Evolutionary conservation across 1,140 invertebrate species (phyloP), one percentile per base, ranked within the genome.

Genomic region (Chelonus insularis): DNA sequence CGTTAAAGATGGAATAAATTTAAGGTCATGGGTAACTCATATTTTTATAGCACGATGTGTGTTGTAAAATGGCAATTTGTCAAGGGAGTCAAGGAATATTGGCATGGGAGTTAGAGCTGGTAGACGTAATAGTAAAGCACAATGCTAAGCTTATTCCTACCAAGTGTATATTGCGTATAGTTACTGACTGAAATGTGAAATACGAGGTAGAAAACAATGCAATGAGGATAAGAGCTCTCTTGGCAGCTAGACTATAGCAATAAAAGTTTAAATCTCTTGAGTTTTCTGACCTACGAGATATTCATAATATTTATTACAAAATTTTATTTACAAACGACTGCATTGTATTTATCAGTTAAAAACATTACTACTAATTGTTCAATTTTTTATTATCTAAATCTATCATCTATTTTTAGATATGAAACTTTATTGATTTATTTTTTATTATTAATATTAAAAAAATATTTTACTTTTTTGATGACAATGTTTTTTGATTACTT

Each of bases 61-160:
- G 23, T 18, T 4, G 47, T 58, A 58, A 58, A 58, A 58, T 48
- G 56, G 29, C 25, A 34, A 58, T 58, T 58, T 58, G 16, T 48
- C 56, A 23, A n/a, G 39, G 37, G 23, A 56, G 21, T 25, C 37
- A 41, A 18, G 37, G 39, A 25, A 29, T 55, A 54, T 54, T 54
- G 29, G 36, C 36, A 25, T 21, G n/a, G n/a, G n/a, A n/a, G n/a
- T 34, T 20, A 12, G 14, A 20, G 29, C 2, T 23, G 25, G 25
- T 29, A 29, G 23, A 36, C 20, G 16, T 2, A 29, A 18, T 57
- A 14, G 11, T 23, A 20, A 45, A 47, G n/a, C 4, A 25, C 50
- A 9, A 52, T 11, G 23, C n/a, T 9, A 29, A 34, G 34, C 50
- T 36, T 52, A 1, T 11, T 1, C 18, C 32, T 32, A 52, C 9